Percentiles rank a stretch among this genome's conserved stretches.
These are phyloP conservation scores for Mormoops blainvillei DNA, from an alignment of 2,113 vertebrate genomes.

Conservation along the genomic window DNA sequence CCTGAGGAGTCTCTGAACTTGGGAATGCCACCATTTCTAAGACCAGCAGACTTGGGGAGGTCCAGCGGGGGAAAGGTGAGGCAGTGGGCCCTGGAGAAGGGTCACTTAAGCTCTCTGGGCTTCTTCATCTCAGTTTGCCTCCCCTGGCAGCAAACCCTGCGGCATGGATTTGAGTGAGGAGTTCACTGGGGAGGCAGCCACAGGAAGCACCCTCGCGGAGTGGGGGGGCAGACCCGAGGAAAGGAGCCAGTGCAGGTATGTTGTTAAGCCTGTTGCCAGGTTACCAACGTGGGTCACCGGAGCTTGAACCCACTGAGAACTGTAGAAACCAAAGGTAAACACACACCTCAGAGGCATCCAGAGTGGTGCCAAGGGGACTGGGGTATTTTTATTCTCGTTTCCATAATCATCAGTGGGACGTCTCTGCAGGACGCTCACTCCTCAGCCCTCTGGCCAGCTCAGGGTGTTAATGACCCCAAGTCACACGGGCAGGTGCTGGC, in stretches of 20 bases:
- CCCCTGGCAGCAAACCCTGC: background rate
- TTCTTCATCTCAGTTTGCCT: background rate
- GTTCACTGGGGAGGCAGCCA: accelerated
- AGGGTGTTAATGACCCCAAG: background rate
- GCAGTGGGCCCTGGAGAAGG: no score
- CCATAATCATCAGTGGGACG: accelerated
- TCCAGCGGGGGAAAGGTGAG: background rate
- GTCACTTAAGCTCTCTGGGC: background rate
- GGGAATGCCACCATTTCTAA: background rate
- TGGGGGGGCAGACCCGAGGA: accelerated
- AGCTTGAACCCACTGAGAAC: background rate
- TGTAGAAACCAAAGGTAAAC: background rate
- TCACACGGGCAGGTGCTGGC: background rate
- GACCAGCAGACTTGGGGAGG: accelerated
- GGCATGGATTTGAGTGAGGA: background rate
- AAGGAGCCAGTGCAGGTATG: accelerated
- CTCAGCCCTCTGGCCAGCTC: background rate
- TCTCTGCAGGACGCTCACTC: accelerated
- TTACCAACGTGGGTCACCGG: background rate
- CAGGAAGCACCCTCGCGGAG: background rate
- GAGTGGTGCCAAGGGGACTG: background rate
- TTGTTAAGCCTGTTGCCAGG: no score
- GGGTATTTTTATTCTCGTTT: background rate
- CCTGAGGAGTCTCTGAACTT: background rate
- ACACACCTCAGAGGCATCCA: no score